phyloP scores from a whole-genome alignment of 2,888 invertebrate species.

The Agrilus cyanescens region DNA sequence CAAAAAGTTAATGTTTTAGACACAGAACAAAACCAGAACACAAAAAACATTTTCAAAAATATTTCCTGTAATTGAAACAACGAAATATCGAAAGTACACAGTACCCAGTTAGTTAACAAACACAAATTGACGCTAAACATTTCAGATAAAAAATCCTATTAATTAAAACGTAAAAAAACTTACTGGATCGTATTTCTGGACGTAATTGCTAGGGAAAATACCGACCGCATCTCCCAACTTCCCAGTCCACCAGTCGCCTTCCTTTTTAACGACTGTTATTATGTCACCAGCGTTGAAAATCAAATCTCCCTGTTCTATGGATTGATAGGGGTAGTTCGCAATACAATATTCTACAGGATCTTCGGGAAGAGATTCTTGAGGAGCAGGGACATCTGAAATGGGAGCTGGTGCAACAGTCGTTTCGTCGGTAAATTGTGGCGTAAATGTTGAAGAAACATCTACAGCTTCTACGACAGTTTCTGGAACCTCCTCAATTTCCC shows the following conservation, averaged over 20 bases:
- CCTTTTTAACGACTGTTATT: slow-evolving; percentile 75
- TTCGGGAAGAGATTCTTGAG: slow-evolving; percentile 17
- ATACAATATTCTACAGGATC: slow-evolving; percentile 64
- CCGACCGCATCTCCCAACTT: slow-evolving; percentile 66
- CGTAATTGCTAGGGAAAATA: slow-evolving; percentile 97
- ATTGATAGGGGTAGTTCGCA: slow-evolving; percentile 82
- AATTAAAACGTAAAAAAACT: slow-evolving; percentile 10
- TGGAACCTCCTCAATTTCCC: slow-evolving; percentile 64
- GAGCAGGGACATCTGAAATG: slow-evolving; percentile 19
- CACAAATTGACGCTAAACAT: no score
- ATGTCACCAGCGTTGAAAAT: slow-evolving; percentile 78
- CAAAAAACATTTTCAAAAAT: background rate
- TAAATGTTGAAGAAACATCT: slow-evolving; percentile 14
- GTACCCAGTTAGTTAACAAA: no score
- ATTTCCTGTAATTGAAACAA: background rate
- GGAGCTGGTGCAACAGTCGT: slow-evolving; percentile 18
- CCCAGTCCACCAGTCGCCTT: slow-evolving; percentile 99
- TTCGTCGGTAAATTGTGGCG: slow-evolving; percentile 16
- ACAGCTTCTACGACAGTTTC: slow-evolving; percentile 37
- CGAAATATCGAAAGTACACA: background rate
- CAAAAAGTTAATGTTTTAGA: slow-evolving; percentile 6
- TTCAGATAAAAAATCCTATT: no score
- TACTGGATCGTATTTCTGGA: slow-evolving; percentile 52
- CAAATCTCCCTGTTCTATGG: slow-evolving; percentile 82
- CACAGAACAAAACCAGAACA: slow-evolving; percentile 7